Evolutionary conservation across 2,797 vertebrate genomes (phyloP), one percentile per base, ranked within the genome.

Genomic region (Chiroxiphia lanceolata): DNA sequence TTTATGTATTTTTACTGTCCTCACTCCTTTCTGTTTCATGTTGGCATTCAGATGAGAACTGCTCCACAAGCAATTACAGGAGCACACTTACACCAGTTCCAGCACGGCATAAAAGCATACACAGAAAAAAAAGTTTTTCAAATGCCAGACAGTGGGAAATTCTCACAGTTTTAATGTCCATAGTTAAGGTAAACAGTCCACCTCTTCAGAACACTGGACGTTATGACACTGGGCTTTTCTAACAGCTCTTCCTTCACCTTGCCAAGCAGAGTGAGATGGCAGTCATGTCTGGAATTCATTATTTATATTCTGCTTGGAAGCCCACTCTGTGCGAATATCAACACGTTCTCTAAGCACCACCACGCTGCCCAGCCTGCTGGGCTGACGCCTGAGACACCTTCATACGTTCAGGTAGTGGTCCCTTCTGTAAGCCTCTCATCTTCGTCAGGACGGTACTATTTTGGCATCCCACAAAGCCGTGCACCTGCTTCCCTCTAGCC

Each of bases 271-370:
- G 33, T 1, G 22, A 63, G 44, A 16, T 3, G 36, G 42, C 2
- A 2, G 17, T 22, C 45, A 6, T 1, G 4, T 5, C 68, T 38
- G n/a, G 40, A 72, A 45, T 7, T 19, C 48, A 15, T 5, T 8
- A 26, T 13, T 31, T 33, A 18, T 33, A n/a, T 21, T 50, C 53
- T 22, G 4, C 47, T 45, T 20, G 8, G 4, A 50, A 47, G 42
- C 2, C 33, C 10, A 9, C n/a, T 27, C 9, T 0, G 2, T 3
- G 31, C 3, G 45, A 68, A 4, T 23, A n/a, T 1, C 0, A 0
- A 11, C 36, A 16, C 1, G 13, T 11, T 13, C 31, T 48, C 63
- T 2, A 5, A 47, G 45, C 51, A 19, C 26, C 31, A 15, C 45
- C 11, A 3, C 2, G 0, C 18, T 26, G 61, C 13, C 61, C 29